phyloP scores from a whole-genome alignment of 2,888 invertebrate genomes.

The Macaria notata region DNA sequence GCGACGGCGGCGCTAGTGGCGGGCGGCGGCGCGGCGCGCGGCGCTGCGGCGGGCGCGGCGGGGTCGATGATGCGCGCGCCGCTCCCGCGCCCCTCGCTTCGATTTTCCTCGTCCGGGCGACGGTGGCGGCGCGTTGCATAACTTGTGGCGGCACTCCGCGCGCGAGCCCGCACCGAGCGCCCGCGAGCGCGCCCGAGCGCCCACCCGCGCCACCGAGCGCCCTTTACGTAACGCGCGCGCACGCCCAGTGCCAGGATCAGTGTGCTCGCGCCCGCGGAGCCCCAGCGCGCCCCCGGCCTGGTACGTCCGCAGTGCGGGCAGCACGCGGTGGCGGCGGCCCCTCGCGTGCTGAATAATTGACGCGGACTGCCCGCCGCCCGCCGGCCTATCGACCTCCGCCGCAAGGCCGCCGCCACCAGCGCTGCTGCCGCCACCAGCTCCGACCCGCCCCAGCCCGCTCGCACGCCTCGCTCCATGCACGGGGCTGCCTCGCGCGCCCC shows the following conservation, averaged over 20 bases:
- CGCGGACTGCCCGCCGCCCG: slow-evolving; percentile 71
- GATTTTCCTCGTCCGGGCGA: slow-evolving; percentile 70
- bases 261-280: slow-evolving; percentile 45
- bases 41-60: slow-evolving; percentile 42
- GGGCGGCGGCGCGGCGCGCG: slow-evolving; percentile 45
- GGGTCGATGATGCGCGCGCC: slow-evolving; percentile 74
- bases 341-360: slow-evolving; percentile 77
- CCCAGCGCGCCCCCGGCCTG: slow-evolving; percentile 47
- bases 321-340: slow-evolving; percentile 55
- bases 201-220: slow-evolving; percentile 71
- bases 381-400: slow-evolving; percentile 80
- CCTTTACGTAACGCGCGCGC: slow-evolving; percentile 77
- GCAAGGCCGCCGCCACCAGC: slow-evolving; percentile 67
- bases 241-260: slow-evolving; percentile 60
- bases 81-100: slow-evolving; percentile 63
- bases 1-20: slow-evolving; percentile 40
- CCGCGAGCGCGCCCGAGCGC: slow-evolving; percentile 73
- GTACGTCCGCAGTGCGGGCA: slow-evolving; percentile 65
- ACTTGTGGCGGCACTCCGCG: slow-evolving; percentile 77
- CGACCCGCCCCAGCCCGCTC: slow-evolving; percentile 3
- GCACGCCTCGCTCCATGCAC: slow-evolving; percentile 1
- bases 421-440: slow-evolving; percentile 42
- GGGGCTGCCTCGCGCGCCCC: slow-evolving; percentile 9
- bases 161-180: slow-evolving; percentile 78
- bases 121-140: slow-evolving; percentile 79